Evolutionary conservation across 2,113 vertebrate genomes (phyloP).

Genomic region (Setophaga kirtlandii): DNA sequence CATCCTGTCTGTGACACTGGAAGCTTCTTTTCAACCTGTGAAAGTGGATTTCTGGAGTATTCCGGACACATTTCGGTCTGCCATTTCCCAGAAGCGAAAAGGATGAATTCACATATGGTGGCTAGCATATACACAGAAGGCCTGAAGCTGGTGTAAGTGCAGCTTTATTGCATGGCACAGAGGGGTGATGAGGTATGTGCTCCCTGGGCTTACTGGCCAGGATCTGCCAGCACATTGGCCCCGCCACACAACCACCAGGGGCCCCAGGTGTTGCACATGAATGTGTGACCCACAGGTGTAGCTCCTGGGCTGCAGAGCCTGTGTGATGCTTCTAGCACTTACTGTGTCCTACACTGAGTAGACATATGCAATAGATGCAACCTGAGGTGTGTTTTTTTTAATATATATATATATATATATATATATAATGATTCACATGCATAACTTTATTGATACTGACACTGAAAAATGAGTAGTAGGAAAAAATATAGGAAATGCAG

Average conservation of each 20-base stretch:
- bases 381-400: background rate
- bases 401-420: too few relatives aligned
- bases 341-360: background rate
- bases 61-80: background rate
- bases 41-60: background rate
- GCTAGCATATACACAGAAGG: fast-evolving
- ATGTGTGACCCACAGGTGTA: background rate
- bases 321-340: background rate
- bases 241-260: background rate
- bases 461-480: background rate
- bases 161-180: background rate
- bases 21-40: background rate
- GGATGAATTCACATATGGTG: background rate
- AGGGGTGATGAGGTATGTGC: background rate
- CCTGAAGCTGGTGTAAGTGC: background rate
- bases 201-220: fast-evolving
- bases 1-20: background rate
- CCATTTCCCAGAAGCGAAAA: background rate
- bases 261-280: background rate
- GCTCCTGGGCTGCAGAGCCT: background rate
- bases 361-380: background rate
- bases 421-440: background rate
- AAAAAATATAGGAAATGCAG: background rate
- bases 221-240: fast-evolving
- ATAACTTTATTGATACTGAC: background rate